Conservation (phyloP, 2,797 vertebrate genomes). For the Xyrichtys novacula region DNA sequence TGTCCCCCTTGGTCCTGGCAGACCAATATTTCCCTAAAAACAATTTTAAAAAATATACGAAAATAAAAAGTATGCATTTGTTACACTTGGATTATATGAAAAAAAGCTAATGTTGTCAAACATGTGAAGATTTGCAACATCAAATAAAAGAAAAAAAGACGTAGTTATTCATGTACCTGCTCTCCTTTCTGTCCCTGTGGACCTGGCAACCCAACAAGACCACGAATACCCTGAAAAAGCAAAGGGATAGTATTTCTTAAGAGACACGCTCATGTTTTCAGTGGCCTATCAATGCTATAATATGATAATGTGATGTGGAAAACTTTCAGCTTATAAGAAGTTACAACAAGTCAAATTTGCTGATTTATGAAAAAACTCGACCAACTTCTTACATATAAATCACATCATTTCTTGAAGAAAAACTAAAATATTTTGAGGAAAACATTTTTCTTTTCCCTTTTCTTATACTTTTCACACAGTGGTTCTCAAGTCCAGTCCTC, state of each 20-base stretch:
- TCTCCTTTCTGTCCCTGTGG: conserved; percentile 83
- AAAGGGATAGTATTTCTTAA: neutral
- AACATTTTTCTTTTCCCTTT: too few species aligned
- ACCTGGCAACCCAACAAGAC: conserved; percentile 78
- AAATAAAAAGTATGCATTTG: neutral
- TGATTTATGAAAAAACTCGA: too few species aligned
- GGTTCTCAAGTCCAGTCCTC: too few species aligned
- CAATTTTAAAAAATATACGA: neutral
- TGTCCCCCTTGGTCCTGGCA: conserved; percentile 76
- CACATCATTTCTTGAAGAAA: too few species aligned
- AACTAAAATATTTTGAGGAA: too few species aligned
- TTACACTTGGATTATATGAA: neutral
- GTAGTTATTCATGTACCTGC: conserved; percentile 79
- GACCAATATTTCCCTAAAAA: conserved; percentile 86
- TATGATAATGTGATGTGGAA: too few species aligned
- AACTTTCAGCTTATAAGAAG: too few species aligned
- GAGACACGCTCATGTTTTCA: neutral
- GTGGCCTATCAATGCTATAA: neutral
- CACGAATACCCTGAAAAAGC: conserved; percentile 80
- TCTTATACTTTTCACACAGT: too few species aligned
- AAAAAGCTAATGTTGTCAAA: neutral
- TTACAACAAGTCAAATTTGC: too few species aligned
- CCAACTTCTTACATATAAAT: too few species aligned
- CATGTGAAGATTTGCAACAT: neutral
- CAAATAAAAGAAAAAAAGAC: too few species aligned